Evolutionary conservation across 2,797 vertebrate genomes (phyloP), one percentile per base, ranked within the genome.

Genomic region (Saguinus oedipus): DNA sequence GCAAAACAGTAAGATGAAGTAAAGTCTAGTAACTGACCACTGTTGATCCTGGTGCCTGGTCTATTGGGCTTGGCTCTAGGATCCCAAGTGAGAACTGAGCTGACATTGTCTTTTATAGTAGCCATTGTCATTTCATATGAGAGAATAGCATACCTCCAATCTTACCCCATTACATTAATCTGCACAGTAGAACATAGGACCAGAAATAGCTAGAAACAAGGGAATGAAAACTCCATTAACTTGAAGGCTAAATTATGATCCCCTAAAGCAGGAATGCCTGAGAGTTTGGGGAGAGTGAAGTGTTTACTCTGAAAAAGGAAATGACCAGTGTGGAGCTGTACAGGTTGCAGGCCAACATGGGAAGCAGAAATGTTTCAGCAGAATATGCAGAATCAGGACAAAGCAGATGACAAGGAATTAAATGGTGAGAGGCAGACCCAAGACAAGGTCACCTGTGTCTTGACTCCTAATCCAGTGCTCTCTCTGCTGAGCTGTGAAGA

Each of bases 281-380:
- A 84, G 70, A 79, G 39, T 39, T 81, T 70, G 70, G 59, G 42
- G 44, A 17, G 59, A 70, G 24, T 8, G 5, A 36, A 27, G 8
- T 13, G 0, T 55, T 59, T 14, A 30, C 50, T 75, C 72, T 55
- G 50, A 94, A 81, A 39, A 80, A 94, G 61, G 39, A n/a, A 50
- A 90, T 55, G 59, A 50, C 12, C 19, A 9, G 10, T 20, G 7
- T 30, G 61, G 36, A 44, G 68, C 39, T 44, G 33, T 19, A 20
- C 48, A 64, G 44, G 42, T 44, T 8, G 0, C 6, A 39, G n/a
- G 22, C 75, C 36, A n/a, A 39, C 17, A 17, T 7, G 7, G n/a
- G 36, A 91, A 93, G 86, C 75, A 95, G 83, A 95, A 90, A 88
- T n/a, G 14, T 72, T 24, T 55, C 22, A 24, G 42, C 46, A 59